Percentiles rank a stretch among this genome's conserved stretches.
phyloP scores from a whole-genome alignment of 2,888 invertebrate genomes.

The Cheilosia vernalis region DNA sequence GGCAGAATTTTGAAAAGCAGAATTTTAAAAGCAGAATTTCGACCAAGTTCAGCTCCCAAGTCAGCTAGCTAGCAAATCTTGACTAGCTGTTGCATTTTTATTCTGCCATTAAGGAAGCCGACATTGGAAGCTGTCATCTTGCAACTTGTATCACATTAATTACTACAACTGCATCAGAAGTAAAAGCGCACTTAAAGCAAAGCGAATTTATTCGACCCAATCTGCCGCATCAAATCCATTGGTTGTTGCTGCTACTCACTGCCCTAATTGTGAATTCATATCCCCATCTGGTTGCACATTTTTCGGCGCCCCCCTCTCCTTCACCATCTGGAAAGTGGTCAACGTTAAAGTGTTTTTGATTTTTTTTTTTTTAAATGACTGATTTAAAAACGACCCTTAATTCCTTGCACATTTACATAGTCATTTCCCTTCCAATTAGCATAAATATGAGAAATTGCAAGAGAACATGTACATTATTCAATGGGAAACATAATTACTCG shows the following conservation, averaged over 20 bases:
- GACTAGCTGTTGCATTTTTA: too few relatives aligned
- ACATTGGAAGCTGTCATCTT: too few relatives aligned
- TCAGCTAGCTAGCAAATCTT: too few relatives aligned
- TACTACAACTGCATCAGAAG: too few relatives aligned
- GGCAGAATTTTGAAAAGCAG: too few relatives aligned
- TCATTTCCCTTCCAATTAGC: slow-evolving; percentile 68
- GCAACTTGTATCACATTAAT: too few relatives aligned
- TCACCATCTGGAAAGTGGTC: neutral
- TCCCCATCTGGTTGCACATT: neutral
- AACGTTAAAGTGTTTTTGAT: slow-evolving; percentile 1
- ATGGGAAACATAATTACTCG: slow-evolving; percentile 63
- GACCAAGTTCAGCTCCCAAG: too few relatives aligned
- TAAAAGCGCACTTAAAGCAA: neutral
- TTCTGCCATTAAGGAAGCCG: too few relatives aligned
- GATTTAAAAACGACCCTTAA: slow-evolving; percentile 58
- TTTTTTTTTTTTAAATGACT: slow-evolving; percentile 26
- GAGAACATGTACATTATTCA: slow-evolving; percentile 68
- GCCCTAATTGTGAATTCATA: neutral
- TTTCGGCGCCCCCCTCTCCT: neutral
- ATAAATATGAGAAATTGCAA: slow-evolving; percentile 72
- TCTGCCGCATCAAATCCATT: neutral
- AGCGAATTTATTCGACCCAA: neutral
- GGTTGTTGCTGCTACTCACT: neutral
- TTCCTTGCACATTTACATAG: slow-evolving; percentile 66
- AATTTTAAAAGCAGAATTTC: too few relatives aligned